phyloP scores from a whole-genome alignment of 2,113 vertebrate species.

The Neodon shergylaensis region DNA sequence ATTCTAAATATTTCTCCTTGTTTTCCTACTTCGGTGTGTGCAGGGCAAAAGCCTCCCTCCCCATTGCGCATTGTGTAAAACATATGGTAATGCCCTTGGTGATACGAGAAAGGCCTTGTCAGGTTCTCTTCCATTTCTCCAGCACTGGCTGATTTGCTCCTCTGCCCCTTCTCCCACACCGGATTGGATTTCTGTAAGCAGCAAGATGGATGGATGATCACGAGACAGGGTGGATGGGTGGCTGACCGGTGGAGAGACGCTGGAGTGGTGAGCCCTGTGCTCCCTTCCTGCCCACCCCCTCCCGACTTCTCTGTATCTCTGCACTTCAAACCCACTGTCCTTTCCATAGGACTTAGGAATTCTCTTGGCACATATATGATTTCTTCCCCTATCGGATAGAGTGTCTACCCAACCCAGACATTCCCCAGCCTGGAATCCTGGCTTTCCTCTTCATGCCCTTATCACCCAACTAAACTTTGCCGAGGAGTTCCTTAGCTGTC shows the following conservation, averaged over 20 bases:
- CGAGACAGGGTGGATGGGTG: neutral
- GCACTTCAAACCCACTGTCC: neutral
- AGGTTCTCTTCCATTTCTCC: neutral
- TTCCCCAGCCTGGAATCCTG: neutral
- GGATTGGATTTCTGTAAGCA: neutral
- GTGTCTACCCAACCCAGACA: neutral
- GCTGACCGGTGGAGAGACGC: neutral
- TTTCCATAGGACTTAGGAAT: neutral
- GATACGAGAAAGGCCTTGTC: neutral
- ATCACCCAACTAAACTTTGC: neutral
- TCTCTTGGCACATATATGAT: neutral
- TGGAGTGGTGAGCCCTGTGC: neutral
- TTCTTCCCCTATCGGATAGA: neutral
- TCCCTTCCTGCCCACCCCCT: neutral
- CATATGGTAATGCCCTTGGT: neutral
- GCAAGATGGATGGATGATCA: neutral
- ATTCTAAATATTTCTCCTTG: conserved; percentile 57
- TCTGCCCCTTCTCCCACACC: neutral
- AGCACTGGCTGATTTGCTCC: neutral
- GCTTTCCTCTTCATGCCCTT: neutral
- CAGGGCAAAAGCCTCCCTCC: neutral
- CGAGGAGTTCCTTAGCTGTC: neutral
- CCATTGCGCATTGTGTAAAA: neutral
- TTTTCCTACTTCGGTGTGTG: neutral
- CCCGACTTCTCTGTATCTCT: neutral